Percentiles rank a stretch among this genome's conserved stretches.
Evolutionary conservation across 2,888 invertebrate species (phyloP).

Genomic region (Abscondita cerata): DNA sequence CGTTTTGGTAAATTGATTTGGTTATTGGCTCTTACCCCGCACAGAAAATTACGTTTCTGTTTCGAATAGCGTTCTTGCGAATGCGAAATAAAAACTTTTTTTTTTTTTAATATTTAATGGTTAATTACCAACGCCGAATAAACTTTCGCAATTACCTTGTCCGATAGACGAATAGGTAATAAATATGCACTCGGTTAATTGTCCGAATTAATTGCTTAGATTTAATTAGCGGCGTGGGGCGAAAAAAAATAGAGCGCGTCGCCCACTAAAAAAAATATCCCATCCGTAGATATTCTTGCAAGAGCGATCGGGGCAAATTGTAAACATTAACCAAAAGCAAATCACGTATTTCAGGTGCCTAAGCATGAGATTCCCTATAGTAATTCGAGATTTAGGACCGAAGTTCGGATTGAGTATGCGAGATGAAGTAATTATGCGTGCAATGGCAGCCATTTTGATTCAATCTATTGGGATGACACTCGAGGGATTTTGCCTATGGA

Average conservation of each 20-base stretch:
- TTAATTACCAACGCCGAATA: too few species aligned
- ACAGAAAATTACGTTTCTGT: conserved; percentile 26
- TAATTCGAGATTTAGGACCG: conserved; percentile 53
- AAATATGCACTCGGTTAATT: too few species aligned
- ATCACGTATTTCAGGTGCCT: conserved; percentile 51
- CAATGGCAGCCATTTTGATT: conserved; percentile 61
- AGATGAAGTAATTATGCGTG: conserved; percentile 57
- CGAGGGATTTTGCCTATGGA: conserved; percentile 59
- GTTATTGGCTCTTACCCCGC: conserved; percentile 33
- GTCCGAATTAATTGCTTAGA: too few species aligned
- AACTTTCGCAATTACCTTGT: too few species aligned
- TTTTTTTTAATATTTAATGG: too few species aligned
- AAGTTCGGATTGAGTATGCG: conserved; percentile 50
- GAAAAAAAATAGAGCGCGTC: background rate
- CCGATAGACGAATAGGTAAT: too few species aligned
- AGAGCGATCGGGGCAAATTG: conserved; percentile 35
- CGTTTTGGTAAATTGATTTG: conserved; percentile 43
- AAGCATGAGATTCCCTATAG: conserved; percentile 48
- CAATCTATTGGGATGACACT: conserved; percentile 69
- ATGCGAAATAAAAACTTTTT: conserved; percentile 3
- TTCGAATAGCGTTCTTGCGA: too few species aligned
- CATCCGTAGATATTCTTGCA: conserved; percentile 4
- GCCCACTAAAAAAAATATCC: too few species aligned
- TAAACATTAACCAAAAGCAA: conserved; percentile 45
- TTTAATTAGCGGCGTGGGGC: background rate